Evolutionary conservation across 2,888 invertebrate species (phyloP), one percentile per base, ranked within the genome.

Genomic region (Drosophila planitibia): DNA sequence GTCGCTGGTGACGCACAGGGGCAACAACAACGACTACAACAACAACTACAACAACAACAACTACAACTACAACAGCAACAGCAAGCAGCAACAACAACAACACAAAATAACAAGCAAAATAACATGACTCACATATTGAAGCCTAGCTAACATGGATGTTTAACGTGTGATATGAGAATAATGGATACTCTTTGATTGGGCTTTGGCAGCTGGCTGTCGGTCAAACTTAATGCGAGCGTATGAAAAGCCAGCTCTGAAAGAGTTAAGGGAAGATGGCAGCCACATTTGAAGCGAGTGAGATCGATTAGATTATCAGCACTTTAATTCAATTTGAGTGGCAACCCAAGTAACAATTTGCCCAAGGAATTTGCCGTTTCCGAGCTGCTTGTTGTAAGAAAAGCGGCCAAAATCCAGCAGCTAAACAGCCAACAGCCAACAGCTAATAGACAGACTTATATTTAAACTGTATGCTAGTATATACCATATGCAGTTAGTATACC

Each of bases 71-170:
- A 25, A 80, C 67, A 59, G 64, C 28, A 64, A 7, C 22, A 47
- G n/a, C 41, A n/a, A 30, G n/a, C 49, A 55, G n/a, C 32, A 30
- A 25, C 35, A 55, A 25, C 35, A 55, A 19, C 51, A 60, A 33
- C 57, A 58, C 7, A 3, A 22, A 63, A 25, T 47, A 53, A 61
- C 62, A 55, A 63, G 63, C 57, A 54, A 58, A 57, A 35, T 47
- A 67, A 64, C 32, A 81, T 81, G 80, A 81, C 64, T 81, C 83
- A 81, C 47, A 70, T 1, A 63, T 10, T 37, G 51, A 51, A 57
- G 55, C 61, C 74, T 55, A 60, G 39, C 61, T 47, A 60, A 47
- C 51, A 64, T 37, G 57, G 62, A 68, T 60, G 51, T 7, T 30
- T n/a, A 39, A 57, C 25, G 28, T 37, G 32, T 32, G 14, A 14